Conservation (phyloP, 2,888 invertebrate genomes). For the Esperia sulphurella region DNA sequence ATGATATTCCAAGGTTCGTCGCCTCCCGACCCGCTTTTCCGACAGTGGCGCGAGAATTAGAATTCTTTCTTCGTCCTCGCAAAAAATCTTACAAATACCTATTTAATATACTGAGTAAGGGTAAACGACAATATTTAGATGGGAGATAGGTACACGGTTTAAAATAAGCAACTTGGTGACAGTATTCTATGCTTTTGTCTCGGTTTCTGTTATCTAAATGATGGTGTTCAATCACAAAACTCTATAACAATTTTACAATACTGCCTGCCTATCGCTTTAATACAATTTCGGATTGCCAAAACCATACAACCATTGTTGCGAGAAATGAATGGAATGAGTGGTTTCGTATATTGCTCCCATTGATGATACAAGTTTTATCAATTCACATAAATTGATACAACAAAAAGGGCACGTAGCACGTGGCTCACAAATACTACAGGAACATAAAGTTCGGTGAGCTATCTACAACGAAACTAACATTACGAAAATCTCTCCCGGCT, state of each 20-base stretch:
- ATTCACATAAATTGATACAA: conserved; percentile 17
- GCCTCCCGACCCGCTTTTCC: neutral
- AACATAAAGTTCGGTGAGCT: conserved; percentile 48
- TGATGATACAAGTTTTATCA: neutral
- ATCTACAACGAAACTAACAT: conserved; percentile 25
- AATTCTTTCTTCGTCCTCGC: conserved; percentile 1
- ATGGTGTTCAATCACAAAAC: neutral
- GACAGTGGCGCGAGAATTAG: neutral
- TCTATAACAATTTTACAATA: too few species aligned
- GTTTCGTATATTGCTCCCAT: too few species aligned
- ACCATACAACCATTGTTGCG: too few species aligned
- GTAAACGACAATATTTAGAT: conserved; percentile 1
- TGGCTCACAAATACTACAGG: conserved; percentile 44
- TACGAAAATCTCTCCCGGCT: conserved; percentile 57
- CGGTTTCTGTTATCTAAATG: too few species aligned
- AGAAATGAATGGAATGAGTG: too few species aligned
- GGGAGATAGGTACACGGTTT: neutral
- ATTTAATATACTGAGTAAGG: conserved; percentile 1
- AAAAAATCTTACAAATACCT: conserved; percentile 1
- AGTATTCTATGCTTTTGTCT: neutral
- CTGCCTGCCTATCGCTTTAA: too few species aligned
- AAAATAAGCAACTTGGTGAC: neutral
- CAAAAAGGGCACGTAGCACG: conserved; percentile 35
- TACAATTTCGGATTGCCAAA: too few species aligned
- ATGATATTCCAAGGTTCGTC: conserved; percentile 1